Conservation (phyloP, 2,888 invertebrate species). For the Campoletis raptor region DNA sequence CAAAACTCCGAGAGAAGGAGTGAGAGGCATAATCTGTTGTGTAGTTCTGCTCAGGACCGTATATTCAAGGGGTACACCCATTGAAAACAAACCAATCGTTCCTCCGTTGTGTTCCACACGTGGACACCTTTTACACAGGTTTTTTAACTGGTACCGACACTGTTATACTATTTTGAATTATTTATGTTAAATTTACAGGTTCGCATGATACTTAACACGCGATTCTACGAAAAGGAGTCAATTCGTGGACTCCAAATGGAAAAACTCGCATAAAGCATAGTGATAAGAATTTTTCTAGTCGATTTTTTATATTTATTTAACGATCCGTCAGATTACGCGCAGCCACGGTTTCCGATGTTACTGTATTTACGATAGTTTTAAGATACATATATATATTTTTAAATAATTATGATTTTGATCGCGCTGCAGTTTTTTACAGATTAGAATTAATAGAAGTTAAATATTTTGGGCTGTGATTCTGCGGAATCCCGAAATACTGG, state of each 20-base stretch:
- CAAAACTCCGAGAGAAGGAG: background rate
- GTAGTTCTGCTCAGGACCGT: constrained; percentile 46
- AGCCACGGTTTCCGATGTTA: no score
- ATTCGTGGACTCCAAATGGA: background rate
- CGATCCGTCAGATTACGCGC: background rate
- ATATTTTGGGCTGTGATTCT: background rate
- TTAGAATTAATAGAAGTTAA: no score
- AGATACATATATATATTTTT: no score
- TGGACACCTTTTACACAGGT: background rate
- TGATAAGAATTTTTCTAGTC: no score
- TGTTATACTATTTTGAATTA: background rate
- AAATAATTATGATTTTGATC: background rate
- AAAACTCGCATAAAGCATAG: background rate
- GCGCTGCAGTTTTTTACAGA: no score
- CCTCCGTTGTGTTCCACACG: background rate
- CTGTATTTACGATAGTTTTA: background rate
- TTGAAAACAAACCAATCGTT: constrained; percentile 1
- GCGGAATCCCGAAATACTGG: background rate
- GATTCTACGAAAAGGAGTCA: background rate
- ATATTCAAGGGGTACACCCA: constrained; percentile 4
- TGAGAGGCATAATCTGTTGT: constrained; percentile 35
- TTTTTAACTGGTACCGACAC: background rate
- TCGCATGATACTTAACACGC: background rate
- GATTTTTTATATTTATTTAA: background rate
- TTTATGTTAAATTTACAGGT: background rate